Conservation (phyloP, 1,140 invertebrate genomes). For the Frieseomelitta varia region DNA sequence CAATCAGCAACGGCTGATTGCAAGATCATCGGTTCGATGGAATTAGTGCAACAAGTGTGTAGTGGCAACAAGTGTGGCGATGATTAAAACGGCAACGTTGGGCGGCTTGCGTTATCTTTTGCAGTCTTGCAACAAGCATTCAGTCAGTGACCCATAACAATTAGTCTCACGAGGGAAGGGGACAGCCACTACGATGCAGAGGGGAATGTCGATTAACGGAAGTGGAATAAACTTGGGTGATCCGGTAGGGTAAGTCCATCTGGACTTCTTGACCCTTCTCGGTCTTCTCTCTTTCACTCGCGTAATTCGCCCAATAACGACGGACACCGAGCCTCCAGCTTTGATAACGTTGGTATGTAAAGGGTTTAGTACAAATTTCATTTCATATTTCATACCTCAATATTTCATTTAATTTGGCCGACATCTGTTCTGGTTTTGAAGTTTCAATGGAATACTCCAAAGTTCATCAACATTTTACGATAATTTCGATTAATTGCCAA, state of each 20-base stretch:
- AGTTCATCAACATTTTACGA: no score
- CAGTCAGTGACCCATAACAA: slow-evolving; percentile 79
- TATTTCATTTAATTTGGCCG: no score
- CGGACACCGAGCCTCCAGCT: background rate
- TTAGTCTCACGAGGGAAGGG: slow-evolving; percentile 68
- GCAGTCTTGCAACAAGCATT: slow-evolving; percentile 70
- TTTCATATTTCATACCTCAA: no score
- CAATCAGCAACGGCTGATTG: slow-evolving; percentile 19
- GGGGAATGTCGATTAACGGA: slow-evolving; percentile 77
- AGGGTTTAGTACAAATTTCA: background rate
- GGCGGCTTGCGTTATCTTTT: slow-evolving; percentile 68
- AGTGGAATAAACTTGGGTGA: slow-evolving; percentile 77
- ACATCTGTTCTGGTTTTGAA: no score
- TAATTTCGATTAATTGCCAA: background rate
- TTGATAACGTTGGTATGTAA: background rate
- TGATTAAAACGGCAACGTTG: slow-evolving; percentile 67
- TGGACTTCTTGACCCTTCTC: slow-evolving; percentile 48
- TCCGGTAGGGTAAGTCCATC: slow-evolving; percentile 69
- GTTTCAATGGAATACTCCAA: no score
- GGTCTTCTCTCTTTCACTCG: background rate
- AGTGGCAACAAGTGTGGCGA: slow-evolving; percentile 47
- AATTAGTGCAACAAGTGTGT: slow-evolving; percentile 45
- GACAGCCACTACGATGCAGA: slow-evolving; percentile 55
- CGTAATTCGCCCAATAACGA: background rate
- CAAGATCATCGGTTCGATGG: background rate